Evolutionary conservation across 2,113 vertebrate species (phyloP).

Genomic region (Thamnaconus septentrionalis): DNA sequence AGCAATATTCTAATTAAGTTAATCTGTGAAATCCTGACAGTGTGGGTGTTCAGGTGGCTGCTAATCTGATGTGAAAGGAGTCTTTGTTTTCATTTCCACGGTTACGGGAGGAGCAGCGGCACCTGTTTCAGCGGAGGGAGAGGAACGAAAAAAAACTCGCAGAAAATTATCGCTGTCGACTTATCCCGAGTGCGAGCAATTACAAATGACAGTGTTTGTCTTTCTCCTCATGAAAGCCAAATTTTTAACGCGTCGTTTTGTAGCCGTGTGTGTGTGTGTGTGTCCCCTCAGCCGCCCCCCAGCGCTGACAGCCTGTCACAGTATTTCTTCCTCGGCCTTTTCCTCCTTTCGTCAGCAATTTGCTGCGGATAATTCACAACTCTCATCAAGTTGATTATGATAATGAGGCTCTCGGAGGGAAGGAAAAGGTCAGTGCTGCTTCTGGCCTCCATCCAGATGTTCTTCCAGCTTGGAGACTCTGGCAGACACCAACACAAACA

Average conservation of each 20-base stretch:
- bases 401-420: slow-evolving; percentile 36
- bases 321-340: slow-evolving; percentile 22
- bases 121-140: slow-evolving; percentile 60
- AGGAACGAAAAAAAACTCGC: slow-evolving; percentile 26
- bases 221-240: slow-evolving; percentile 50
- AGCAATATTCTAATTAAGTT: slow-evolving; percentile 72
- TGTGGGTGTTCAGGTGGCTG: slow-evolving; percentile 67
- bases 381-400: slow-evolving; percentile 53
- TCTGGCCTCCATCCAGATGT: slow-evolving; percentile 32
- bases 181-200: slow-evolving; percentile 61
- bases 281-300: background rate
- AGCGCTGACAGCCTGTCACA: slow-evolving; percentile 51
- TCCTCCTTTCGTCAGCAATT: slow-evolving; percentile 43
- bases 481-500: background rate
- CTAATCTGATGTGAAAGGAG: slow-evolving; percentile 70
- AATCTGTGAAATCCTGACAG: slow-evolving; percentile 71
- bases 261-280: background rate
- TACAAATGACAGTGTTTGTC: slow-evolving; percentile 73
- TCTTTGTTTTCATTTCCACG: slow-evolving; percentile 60
- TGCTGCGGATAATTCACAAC: slow-evolving; percentile 37
- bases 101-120: slow-evolving; percentile 57
- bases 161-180: slow-evolving; percentile 62
- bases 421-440: slow-evolving; percentile 33
- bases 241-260: slow-evolving; percentile 36
- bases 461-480: slow-evolving; percentile 13